Evolutionary conservation across 2,113 vertebrate genomes (phyloP).

Genomic region (Baryphthengus martii): DNA sequence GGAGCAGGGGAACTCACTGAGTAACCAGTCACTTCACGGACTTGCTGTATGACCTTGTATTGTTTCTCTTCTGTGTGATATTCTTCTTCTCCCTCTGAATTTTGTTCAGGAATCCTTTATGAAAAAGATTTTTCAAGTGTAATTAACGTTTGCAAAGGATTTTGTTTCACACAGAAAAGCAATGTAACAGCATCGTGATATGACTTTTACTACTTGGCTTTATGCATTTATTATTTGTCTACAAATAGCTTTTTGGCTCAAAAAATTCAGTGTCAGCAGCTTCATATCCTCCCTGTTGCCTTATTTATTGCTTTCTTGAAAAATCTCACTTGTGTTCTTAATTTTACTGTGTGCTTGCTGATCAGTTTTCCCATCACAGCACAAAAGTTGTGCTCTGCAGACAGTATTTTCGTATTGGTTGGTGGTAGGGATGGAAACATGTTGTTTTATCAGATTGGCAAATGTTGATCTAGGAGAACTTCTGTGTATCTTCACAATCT

Average conservation of each 20-base stretch:
- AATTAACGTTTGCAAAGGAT: neutral
- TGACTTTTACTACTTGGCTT: neutral
- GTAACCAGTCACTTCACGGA: neutral
- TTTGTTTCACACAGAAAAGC: neutral
- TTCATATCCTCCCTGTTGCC: neutral
- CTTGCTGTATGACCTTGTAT: neutral
- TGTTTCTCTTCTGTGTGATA: neutral
- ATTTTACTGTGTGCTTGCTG: conserved; percentile 14
- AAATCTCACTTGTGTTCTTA: conserved; percentile 20
- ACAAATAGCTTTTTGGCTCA: conserved; percentile 25
- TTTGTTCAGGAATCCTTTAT: too few relatives aligned
- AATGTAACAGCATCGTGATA: neutral
- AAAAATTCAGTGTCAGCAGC: conserved; percentile 20
- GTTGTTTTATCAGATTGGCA: neutral
- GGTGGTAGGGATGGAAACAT: neutral
- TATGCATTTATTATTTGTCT: neutral
- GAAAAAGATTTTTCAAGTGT: too few relatives aligned
- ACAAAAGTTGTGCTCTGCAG: neutral
- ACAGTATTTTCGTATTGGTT: neutral
- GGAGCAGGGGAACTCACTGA: neutral
- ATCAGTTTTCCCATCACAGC: neutral
- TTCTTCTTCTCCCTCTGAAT: neutral
- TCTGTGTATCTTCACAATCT: neutral
- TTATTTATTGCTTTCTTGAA: conserved; percentile 21
- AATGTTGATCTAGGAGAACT: neutral